Percentiles rank a stretch among this genome's conserved stretches.
phyloP scores from a whole-genome alignment of 2,888 invertebrate genomes.

The Caenorhabditis panamensis region DNA sequence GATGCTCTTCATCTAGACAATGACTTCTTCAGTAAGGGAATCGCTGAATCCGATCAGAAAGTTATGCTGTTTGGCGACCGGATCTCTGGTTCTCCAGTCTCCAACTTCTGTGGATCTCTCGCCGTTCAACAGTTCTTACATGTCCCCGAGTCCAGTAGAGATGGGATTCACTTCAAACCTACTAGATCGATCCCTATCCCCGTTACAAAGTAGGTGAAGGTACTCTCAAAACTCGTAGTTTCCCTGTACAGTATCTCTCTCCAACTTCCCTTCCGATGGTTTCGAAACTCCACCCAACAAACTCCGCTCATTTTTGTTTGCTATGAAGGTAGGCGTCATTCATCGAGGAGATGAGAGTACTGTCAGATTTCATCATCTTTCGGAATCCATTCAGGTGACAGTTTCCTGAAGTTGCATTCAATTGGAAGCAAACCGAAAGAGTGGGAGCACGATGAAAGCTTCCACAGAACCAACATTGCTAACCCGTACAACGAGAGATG shows the following conservation, averaged over 20 bases:
- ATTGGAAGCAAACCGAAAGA: background rate
- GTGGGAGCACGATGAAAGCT: background rate
- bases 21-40: constrained; percentile 1
- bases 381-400: constrained; percentile 11
- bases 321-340: constrained; percentile 29
- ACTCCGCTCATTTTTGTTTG: constrained; percentile 25
- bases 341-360: too few relatives aligned
- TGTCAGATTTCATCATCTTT: background rate
- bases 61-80: constrained; percentile 18
- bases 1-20: constrained; percentile 6
- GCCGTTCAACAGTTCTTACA: constrained; percentile 13
- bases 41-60: constrained; percentile 34
- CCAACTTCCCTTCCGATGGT: constrained; percentile 23
- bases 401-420: constrained; percentile 14
- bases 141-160: background rate
- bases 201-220: constrained; percentile 14
- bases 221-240: background rate
- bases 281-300: background rate
- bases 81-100: background rate
- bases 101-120: constrained; percentile 27
- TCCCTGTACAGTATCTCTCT: constrained; percentile 23
- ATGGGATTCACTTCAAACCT: constrained; percentile 19
- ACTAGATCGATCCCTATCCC: constrained; percentile 24
- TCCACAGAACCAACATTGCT: background rate
- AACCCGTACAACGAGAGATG: constrained; percentile 20